Conservation (phyloP, 2,113 vertebrate species). For the Myiopsitta monachus region DNA sequence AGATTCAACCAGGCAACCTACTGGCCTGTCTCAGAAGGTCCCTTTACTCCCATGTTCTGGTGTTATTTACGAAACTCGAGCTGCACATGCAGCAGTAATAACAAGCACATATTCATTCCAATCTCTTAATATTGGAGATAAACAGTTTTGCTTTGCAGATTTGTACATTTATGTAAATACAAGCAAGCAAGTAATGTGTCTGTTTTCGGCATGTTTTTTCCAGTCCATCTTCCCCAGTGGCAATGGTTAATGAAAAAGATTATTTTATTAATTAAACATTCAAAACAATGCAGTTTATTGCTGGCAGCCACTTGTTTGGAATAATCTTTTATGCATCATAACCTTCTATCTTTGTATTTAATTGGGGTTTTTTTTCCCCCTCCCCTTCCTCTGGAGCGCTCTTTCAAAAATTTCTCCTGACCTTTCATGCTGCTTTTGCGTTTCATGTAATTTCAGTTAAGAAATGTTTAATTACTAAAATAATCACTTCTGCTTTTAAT, state of each 20-base stretch:
- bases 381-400: neutral
- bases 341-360: slow-evolving; percentile 26
- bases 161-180: neutral
- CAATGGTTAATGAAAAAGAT: neutral
- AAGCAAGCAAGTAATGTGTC: neutral
- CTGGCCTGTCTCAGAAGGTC: neutral
- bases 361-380: neutral
- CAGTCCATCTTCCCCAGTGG: neutral
- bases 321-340: slow-evolving; percentile 34
- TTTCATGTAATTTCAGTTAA: slow-evolving; percentile 41
- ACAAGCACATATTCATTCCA: neutral
- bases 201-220: neutral
- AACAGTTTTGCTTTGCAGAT: neutral
- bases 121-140: neutral
- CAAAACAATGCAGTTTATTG: slow-evolving; percentile 32
- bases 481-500: slow-evolving; percentile 43
- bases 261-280: slow-evolving; percentile 49
- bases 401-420: slow-evolving; percentile 49
- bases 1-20: neutral
- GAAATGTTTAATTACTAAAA: slow-evolving; percentile 59
- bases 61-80: neutral
- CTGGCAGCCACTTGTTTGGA: slow-evolving; percentile 11
- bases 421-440: slow-evolving; percentile 31
- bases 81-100: neutral
- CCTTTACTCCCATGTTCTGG: neutral